Percentiles rank a stretch among this genome's conserved stretches.
phyloP scores from a whole-genome alignment of 2,797 vertebrate genomes.

The Fratercula arctica region DNA sequence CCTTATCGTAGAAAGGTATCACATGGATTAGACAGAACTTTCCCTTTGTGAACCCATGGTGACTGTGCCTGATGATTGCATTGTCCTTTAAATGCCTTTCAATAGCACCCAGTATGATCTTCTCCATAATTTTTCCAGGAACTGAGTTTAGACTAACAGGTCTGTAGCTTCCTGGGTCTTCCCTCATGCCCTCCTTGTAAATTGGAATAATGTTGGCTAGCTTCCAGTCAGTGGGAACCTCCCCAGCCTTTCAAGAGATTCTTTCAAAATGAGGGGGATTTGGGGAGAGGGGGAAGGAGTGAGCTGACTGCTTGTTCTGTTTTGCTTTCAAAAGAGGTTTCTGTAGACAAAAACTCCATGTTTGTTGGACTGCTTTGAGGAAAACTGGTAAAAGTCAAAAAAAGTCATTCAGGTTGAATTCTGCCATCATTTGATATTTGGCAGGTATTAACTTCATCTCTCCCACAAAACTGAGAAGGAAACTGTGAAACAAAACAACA shows the following conservation, averaged over 20 bases:
- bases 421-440: background rate
- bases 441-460: background rate
- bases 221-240: background rate
- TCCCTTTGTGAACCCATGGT: background rate
- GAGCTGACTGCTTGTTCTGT: background rate
- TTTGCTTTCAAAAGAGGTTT: background rate
- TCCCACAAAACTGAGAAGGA: background rate
- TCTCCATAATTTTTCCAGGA: background rate
- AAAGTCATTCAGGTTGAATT: background rate
- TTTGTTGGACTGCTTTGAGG: background rate
- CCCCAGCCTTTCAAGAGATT: background rate
- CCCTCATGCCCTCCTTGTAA: background rate
- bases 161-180: background rate
- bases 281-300: too few species aligned
- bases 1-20: background rate
- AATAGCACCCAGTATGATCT: too few species aligned
- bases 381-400: background rate
- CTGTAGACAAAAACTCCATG: background rate
- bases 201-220: background rate
- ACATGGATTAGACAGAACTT: background rate
- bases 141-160: background rate
- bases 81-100: background rate
- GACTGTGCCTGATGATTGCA: background rate
- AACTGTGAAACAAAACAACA: background rate
- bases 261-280: background rate